These are phyloP conservation scores for Heterochromis multidens DNA, from an alignment of 2,113 vertebrate species.

Conservation along the genomic window DNA sequence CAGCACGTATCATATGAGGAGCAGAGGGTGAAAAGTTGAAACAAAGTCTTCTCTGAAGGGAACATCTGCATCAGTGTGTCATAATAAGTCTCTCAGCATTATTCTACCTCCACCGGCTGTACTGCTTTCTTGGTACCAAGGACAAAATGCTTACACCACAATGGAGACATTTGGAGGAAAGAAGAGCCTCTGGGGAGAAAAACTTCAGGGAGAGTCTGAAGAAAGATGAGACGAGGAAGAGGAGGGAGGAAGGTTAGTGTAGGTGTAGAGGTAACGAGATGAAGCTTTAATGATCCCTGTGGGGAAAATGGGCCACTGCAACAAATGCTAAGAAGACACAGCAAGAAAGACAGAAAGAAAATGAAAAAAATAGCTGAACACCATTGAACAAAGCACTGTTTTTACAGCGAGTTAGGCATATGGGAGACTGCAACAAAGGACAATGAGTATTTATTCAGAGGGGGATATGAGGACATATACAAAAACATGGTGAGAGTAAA, in stretches of 20 bases:
- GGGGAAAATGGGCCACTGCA: conserved; percentile 57
- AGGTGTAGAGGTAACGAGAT: conserved; percentile 59
- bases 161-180: conserved; percentile 15
- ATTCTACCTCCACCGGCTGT: conserved; percentile 17
- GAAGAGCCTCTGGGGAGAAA: conserved; percentile 48
- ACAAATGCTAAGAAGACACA: conserved; percentile 18
- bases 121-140: conserved; percentile 46
- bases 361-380: neutral
- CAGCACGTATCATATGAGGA: neutral
- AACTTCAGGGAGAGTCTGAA: conserved; percentile 61
- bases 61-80: conserved; percentile 11
- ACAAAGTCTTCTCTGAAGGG: neutral
- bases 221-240: conserved; percentile 44
- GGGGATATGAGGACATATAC: neutral
- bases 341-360: neutral
- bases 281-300: conserved; percentile 67
- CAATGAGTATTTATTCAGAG: neutral
- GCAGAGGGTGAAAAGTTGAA: conserved; percentile 31
- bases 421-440: neutral
- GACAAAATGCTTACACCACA: conserved; percentile 64
- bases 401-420: neutral
- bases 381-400: neutral
- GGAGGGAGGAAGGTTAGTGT: conserved; percentile 47
- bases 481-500: neutral
- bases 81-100: conserved; percentile 29